Conservation (phyloP, 2,888 invertebrate species). For the Ophion ventricosus region DNA sequence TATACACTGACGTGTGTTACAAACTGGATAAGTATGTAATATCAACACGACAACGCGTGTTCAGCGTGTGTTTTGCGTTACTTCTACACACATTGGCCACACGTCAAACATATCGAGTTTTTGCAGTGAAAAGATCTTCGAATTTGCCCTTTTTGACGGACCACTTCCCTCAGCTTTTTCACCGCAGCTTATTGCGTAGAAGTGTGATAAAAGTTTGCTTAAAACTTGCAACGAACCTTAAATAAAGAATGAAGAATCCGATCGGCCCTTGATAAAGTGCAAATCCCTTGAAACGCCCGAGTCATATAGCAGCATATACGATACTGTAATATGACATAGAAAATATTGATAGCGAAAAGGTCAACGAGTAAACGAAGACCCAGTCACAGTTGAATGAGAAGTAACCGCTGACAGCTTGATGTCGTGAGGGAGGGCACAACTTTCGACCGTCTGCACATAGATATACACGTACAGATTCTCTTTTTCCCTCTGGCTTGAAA, state of each 20-base stretch:
- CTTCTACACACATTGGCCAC: too few relatives aligned
- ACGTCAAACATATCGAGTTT: too few relatives aligned
- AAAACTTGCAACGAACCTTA: too few relatives aligned
- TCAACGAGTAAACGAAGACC: conserved; percentile 35
- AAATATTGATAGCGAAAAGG: conserved; percentile 29
- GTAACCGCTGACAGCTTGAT: conserved; percentile 63
- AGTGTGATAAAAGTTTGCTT: too few relatives aligned
- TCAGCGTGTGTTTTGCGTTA: too few relatives aligned
- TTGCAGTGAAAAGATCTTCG: background rate
- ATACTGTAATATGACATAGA: background rate
- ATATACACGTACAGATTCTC: conserved; percentile 3
- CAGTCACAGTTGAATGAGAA: conserved; percentile 45
- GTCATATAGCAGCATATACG: background rate
- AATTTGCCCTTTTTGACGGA: background rate
- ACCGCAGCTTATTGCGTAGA: background rate
- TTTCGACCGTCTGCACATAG: conserved; percentile 32
- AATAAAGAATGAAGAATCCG: background rate
- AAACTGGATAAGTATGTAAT: too few relatives aligned
- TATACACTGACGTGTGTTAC: too few relatives aligned
- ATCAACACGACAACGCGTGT: too few relatives aligned
- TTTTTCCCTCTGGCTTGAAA: conserved; percentile 42
- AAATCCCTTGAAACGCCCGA: background rate
- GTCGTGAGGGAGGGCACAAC: conserved; percentile 36
- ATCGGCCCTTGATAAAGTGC: background rate
- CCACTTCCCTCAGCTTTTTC: background rate